These are phyloP conservation scores for Cylloceria caligata DNA, from an alignment of 2,888 invertebrate genomes.

Conservation along the genomic window DNA sequence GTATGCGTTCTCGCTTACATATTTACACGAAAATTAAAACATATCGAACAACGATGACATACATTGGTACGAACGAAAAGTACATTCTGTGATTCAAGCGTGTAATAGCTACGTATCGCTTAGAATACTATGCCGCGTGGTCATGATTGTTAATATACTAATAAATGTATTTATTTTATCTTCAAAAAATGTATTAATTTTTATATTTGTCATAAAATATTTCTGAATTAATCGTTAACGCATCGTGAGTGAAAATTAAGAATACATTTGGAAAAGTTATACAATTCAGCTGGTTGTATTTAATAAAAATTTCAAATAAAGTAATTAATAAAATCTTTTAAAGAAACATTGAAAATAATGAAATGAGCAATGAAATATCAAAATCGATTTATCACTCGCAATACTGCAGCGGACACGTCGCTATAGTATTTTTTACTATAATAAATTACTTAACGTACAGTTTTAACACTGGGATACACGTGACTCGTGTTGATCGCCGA, in stretches of 20 bases:
- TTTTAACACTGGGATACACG: slow-evolving; percentile 10
- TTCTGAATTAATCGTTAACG: too few relatives aligned
- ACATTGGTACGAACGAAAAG: slow-evolving; percentile 22
- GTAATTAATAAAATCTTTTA: background rate
- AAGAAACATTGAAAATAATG: background rate
- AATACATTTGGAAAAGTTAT: background rate
- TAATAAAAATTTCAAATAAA: background rate
- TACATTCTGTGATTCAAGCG: slow-evolving; percentile 32
- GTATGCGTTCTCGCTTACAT: slow-evolving; percentile 70
- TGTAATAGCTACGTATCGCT: background rate
- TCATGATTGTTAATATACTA: background rate
- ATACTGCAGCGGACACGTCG: slow-evolving; percentile 2
- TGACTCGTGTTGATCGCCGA: background rate
- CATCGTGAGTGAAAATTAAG: too few relatives aligned
- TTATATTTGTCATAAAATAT: background rate
- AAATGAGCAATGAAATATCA: background rate
- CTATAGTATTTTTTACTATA: slow-evolving; percentile 33
- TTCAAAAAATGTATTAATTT: background rate
- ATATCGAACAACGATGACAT: slow-evolving; percentile 64
- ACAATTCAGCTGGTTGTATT: background rate
- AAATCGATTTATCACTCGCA: background rate
- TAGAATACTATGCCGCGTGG: slow-evolving; percentile 1
- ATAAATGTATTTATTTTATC: too few relatives aligned
- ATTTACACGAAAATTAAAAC: slow-evolving; percentile 65
- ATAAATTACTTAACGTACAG: slow-evolving; percentile 54